A percentile compares a stretch with the other conserved stretches of the same genome.
Evolutionary conservation across 2,113 vertebrate genomes (phyloP).

Genomic region (Ptyas mucosa): DNA sequence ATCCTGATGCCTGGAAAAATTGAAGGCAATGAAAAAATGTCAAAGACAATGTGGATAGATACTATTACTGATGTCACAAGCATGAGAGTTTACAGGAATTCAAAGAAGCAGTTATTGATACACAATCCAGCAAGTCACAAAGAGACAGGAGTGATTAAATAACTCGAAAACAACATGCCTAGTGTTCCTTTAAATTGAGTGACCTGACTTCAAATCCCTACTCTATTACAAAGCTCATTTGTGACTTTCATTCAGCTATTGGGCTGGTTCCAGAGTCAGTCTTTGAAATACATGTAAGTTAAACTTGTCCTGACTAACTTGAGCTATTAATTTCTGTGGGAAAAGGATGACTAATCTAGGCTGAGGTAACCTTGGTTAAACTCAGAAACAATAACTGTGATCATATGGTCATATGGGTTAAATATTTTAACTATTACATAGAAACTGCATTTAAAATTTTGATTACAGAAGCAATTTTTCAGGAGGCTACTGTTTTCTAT

Average conservation of each 20-base stretch:
- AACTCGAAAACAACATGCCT: neutral
- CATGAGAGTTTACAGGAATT: neutral
- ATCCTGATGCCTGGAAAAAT: neutral
- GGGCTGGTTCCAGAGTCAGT: neutral
- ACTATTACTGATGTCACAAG: neutral
- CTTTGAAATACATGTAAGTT: neutral
- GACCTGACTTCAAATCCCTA: neutral
- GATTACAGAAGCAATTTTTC: neutral
- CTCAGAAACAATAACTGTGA: neutral
- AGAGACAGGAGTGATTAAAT: neutral
- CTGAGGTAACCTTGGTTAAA: neutral
- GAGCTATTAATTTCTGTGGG: neutral
- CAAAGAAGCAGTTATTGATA: neutral
- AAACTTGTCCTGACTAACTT: neutral
- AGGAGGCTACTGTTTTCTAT: neutral
- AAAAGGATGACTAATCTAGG: neutral
- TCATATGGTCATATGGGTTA: neutral
- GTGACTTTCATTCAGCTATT: neutral
- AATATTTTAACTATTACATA: neutral
- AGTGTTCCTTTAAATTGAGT: neutral
- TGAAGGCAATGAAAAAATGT: neutral
- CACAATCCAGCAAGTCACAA: neutral
- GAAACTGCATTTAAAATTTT: neutral
- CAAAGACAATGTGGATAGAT: neutral
- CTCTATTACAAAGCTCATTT: neutral